phyloP scores from a whole-genome alignment of 2,797 vertebrate genomes.

The Schizothorax lantsangensis region DNA sequence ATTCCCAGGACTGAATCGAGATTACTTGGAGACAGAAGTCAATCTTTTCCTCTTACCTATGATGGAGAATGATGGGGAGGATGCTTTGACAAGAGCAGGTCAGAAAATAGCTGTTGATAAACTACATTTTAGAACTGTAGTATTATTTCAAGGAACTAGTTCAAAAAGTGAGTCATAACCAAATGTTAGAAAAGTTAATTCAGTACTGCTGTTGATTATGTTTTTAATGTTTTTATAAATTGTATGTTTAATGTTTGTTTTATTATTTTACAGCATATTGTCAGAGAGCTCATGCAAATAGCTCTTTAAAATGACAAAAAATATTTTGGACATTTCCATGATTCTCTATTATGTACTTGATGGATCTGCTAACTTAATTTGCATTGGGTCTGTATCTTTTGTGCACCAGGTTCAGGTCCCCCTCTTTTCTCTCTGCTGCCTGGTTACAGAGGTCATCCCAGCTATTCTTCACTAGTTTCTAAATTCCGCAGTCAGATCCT shows the following conservation, averaged over 20 bases:
- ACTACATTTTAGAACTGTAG: not conserved
- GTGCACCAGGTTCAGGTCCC: conserved; percentile 69
- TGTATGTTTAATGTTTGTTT: no score
- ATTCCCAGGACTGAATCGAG: conserved; percentile 85
- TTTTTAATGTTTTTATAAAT: no score
- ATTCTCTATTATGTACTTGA: not conserved
- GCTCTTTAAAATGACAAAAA: not conserved
- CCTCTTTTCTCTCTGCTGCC: conserved; percentile 89
- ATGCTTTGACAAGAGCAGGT: conserved; percentile 84
- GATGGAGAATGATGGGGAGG: conserved; percentile 86
- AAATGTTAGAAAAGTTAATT: not conserved
- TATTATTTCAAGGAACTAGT: not conserved
- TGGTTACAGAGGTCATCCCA: conserved; percentile 87
- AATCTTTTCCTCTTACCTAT: conserved; percentile 91
- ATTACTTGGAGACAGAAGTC: conserved; percentile 86
- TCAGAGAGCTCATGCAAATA: no score
- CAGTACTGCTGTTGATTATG: no score
- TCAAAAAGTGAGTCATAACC: not conserved
- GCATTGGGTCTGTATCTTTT: conserved; percentile 5
- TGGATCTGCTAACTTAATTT: not conserved
- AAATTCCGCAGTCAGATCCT: conserved; percentile 89
- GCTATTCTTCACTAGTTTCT: conserved; percentile 85
- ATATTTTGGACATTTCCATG: not conserved
- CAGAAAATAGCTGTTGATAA: not conserved
- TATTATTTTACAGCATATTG: no score